Conservation (phyloP, 2,888 invertebrate species). For the Pollenia griseotomentosa region DNA sequence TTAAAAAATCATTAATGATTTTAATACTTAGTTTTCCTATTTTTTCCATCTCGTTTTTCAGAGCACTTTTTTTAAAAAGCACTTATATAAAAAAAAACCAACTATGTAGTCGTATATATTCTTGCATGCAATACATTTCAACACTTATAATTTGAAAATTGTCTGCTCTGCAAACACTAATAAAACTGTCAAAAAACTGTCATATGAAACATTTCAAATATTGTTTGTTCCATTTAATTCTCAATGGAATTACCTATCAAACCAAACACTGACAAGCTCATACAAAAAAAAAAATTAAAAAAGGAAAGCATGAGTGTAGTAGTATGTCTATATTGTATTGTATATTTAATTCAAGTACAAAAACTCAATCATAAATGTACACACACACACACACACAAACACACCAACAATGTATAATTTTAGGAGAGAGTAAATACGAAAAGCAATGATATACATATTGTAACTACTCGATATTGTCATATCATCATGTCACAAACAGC, state of each 20-base stretch:
- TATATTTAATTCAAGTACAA: neutral
- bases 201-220: slow-evolving; percentile 48
- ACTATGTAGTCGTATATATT: neutral
- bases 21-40: neutral
- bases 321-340: neutral
- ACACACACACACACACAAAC: neutral
- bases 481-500: slow-evolving; percentile 24
- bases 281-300: neutral
- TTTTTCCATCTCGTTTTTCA: neutral
- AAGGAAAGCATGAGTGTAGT: neutral
- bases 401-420: neutral
- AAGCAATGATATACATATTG: neutral
- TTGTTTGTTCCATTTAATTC: slow-evolving; percentile 52
- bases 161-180: slow-evolving; percentile 18
- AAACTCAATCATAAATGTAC: neutral
- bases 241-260: too few species aligned
- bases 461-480: slow-evolving; percentile 28
- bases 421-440: neutral
- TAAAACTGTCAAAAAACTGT: slow-evolving; percentile 62
- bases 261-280: slow-evolving; percentile 2
- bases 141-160: neutral
- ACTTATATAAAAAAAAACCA: neutral
- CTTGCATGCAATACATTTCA: slow-evolving; percentile 23
- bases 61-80: neutral
- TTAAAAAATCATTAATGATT: neutral